A percentile compares a stretch with the other conserved stretches of the same genome.
phyloP scores from a whole-genome alignment of 2,888 invertebrate species.

The Drosophila paramelanica region DNA sequence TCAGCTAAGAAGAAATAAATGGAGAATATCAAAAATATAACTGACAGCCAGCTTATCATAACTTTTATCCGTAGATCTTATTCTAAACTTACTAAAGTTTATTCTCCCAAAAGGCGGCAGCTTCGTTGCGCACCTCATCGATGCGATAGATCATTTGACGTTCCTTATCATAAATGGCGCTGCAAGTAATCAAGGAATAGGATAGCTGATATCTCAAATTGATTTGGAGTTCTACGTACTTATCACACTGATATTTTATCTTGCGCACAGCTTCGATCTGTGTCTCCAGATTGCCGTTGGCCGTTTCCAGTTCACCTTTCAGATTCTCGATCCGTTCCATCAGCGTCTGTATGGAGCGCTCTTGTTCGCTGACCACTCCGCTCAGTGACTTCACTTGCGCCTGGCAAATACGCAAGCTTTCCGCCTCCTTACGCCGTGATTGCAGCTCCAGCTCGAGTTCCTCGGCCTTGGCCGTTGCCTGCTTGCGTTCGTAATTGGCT shows the following conservation, averaged over 20 bases:
- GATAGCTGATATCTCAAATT: not conserved
- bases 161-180: constrained; percentile 85
- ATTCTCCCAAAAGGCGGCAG: constrained; percentile 88
- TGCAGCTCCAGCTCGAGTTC: constrained; percentile 75
- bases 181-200: constrained; percentile 27
- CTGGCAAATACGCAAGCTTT: constrained; percentile 86
- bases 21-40: too few relatives aligned
- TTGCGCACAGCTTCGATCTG: constrained; percentile 85
- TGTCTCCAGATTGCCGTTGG: constrained; percentile 86
- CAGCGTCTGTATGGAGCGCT: constrained; percentile 86
- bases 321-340: constrained; percentile 87
- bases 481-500: constrained; percentile 87
- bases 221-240: constrained; percentile 62
- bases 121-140: constrained; percentile 86
- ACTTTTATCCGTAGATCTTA: too few relatives aligned
- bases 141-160: constrained; percentile 85
- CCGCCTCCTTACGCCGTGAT: constrained; percentile 83
- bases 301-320: constrained; percentile 85
- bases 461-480: constrained; percentile 85
- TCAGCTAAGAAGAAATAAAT: too few relatives aligned
- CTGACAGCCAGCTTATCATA: too few relatives aligned
- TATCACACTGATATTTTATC: constrained; percentile 85
- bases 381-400: constrained; percentile 87
- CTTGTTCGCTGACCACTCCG: constrained; percentile 87
- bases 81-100: constrained; percentile 85